phyloP scores from a whole-genome alignment of 2,797 vertebrate genomes.

The Typhlichthys subterraneus region DNA sequence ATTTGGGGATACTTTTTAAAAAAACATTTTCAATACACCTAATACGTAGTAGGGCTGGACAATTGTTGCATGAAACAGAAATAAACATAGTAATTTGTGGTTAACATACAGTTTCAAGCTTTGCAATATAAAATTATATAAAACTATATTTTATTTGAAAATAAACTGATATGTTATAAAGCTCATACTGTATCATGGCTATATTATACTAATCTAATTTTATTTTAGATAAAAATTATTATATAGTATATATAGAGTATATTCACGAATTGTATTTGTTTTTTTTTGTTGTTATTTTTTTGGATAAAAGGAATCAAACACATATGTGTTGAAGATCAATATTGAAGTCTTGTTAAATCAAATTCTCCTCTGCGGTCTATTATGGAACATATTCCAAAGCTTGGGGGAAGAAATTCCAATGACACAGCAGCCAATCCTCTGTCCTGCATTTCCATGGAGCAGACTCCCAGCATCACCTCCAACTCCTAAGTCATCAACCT shows the following conservation, averaged over 20 bases:
- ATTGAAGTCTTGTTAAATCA: neutral
- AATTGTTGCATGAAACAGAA: no score
- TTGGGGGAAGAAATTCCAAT: constrained; percentile 76
- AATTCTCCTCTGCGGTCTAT: neutral
- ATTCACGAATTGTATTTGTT: no score
- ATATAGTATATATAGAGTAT: neutral
- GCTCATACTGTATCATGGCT: no score
- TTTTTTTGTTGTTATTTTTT: neutral
- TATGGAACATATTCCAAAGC: constrained; percentile 72
- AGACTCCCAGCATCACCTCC: constrained; percentile 85
- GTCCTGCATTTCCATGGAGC: constrained; percentile 89
- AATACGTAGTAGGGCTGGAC: no score
- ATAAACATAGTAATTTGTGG: no score
- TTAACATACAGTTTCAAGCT: no score
- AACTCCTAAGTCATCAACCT: constrained; percentile 87
- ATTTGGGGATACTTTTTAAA: no score
- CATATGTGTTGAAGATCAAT: neutral
- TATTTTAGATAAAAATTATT: neutral
- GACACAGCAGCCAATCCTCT: constrained; percentile 88
- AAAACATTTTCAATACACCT: no score
- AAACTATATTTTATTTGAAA: no score
- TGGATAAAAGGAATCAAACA: neutral
- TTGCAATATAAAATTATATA: no score
- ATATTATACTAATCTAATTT: neutral
- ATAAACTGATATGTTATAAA: no score